phyloP scores from a whole-genome alignment of 1,140 invertebrate species.

The Neotoxoptera formosana region DNA sequence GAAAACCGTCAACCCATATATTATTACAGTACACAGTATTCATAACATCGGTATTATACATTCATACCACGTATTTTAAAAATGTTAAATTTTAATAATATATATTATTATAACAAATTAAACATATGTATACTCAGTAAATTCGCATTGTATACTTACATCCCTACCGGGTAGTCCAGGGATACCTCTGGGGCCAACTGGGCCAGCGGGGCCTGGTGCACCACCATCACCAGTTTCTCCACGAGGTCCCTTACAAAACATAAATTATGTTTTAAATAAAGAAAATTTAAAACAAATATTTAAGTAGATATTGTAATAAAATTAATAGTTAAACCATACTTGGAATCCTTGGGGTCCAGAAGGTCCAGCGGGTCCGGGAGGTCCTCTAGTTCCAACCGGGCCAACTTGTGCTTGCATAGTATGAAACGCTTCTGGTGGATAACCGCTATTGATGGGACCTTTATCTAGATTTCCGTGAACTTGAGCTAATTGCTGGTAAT shows the following conservation, averaged over 20 bases:
- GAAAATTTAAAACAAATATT: neutral
- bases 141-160: constrained; percentile 66
- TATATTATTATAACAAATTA: neutral
- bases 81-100: neutral
- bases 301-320: neutral
- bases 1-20: neutral
- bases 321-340: constrained; percentile 61
- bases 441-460: constrained; percentile 68
- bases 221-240: constrained; percentile 80
- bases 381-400: constrained; percentile 74
- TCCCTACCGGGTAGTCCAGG: constrained; percentile 80
- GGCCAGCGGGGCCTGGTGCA: constrained; percentile 70
- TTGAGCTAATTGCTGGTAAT: constrained; percentile 72
- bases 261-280: neutral
- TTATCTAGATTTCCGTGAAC: constrained; percentile 77
- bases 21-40: no score
- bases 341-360: constrained; percentile 82
- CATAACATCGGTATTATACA: no score
- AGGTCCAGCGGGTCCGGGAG: constrained; percentile 72
- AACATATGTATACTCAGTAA: neutral
- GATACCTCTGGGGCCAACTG: constrained; percentile 72
- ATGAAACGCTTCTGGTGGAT: constrained; percentile 71
- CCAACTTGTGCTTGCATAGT: constrained; percentile 82
- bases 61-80: neutral
- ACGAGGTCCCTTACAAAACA: constrained; percentile 65